Base-by-base conservation (phyloP, 2,797 vertebrate genomes). In the Sebastes iracundus region DNA sequence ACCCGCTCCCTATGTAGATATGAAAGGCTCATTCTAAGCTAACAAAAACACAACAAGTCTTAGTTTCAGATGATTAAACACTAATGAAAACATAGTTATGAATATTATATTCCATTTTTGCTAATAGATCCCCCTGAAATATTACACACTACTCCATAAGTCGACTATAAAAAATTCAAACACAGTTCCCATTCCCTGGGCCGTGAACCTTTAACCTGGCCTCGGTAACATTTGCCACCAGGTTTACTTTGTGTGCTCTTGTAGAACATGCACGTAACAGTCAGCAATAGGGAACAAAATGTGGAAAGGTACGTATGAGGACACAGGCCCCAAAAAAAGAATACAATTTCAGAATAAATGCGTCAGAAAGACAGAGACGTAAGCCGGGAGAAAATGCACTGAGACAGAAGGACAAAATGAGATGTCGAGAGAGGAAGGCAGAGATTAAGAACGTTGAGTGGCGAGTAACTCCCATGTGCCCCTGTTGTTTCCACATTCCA, bases 371-470 rank as follows among this genome's bases (percentile, higher is more conserved):
- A 71, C 60, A 61, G 22, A 65, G 58, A 62, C 60, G 69, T 20
- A 75, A 49, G 53, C 28, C 69, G 56, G 64, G 74, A 62, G 73
- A 63, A 74, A 80, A 90, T 61, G 35, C 16, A 76, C 13, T 23
- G 64, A 82, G 87, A 75, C 80, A 80, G 69, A 80, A 16, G 56
- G 58, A 75, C 32, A 74, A 80, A 87, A 81, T 79, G 79, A 87
- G 82, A 90, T 27, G 11, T 25, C 14, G 25, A 64, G 67, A 87
- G 73, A 82, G 75, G 78, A 86, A 83, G 81, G 86, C 85, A 78
- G 80, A 88, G 82, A 88, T 88, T 86, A 88, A 72, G 81, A 87
- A 77, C 12, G 10, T 61, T 76, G 84, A 88, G 69, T 69, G 82
- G 74, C 14, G 70, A 87, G 76, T 72, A 66, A 73, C 83, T 90